Evolutionary conservation across 2,888 invertebrate genomes (phyloP).

Genomic region (Mythimna pallens): DNA sequence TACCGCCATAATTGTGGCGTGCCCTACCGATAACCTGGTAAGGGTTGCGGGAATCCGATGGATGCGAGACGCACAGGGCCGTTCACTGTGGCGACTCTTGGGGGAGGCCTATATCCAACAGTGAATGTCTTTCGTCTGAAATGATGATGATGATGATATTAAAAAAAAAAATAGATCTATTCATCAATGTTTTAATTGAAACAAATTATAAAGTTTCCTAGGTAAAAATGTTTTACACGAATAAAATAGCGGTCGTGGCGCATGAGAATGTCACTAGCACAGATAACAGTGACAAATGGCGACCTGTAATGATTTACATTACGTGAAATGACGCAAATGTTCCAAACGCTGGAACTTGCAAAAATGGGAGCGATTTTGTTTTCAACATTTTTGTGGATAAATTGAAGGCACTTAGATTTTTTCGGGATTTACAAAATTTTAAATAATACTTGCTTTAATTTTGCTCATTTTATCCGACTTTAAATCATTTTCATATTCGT

Average conservation of each 20-base stretch:
- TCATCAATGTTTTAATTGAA: background rate
- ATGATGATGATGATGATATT: no score
- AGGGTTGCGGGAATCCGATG: no score
- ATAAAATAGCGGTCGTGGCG: slow-evolving; percentile 21
- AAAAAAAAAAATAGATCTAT: no score
- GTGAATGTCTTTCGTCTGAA: no score
- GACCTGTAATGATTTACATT: slow-evolving; percentile 51
- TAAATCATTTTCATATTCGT: no score
- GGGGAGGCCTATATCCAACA: no score
- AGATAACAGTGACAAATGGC: slow-evolving; percentile 58
- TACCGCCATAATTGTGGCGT: no score
- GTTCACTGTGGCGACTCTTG: no score
- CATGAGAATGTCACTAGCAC: slow-evolving; percentile 23
- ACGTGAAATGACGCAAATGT: slow-evolving; percentile 33
- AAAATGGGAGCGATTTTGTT: slow-evolving; percentile 11
- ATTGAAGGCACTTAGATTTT: background rate
- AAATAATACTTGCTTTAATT: background rate
- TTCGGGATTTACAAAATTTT: background rate
- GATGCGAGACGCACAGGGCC: no score
- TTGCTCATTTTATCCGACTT: no score
- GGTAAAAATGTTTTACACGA: background rate
- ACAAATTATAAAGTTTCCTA: background rate
- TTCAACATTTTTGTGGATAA: background rate
- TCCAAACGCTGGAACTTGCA: slow-evolving; percentile 14
- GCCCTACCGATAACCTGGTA: no score